These are phyloP conservation scores for Epinotia demarniana DNA, from an alignment of 2,888 invertebrate species.

Conservation along the genomic window DNA sequence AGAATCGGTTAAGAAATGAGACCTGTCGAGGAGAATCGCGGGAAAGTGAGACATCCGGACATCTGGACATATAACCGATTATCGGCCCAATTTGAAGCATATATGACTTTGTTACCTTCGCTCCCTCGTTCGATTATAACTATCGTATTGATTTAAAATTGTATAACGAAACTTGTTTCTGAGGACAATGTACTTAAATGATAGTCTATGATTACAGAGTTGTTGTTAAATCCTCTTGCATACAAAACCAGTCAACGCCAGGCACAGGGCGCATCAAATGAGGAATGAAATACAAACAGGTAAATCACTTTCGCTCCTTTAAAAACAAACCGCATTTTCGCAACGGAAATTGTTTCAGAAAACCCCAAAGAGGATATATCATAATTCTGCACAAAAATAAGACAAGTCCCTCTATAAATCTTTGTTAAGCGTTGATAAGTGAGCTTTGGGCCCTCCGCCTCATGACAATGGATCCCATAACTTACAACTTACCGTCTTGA, in stretches of 20 bases:
- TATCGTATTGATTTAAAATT: too few species aligned
- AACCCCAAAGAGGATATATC: conserved; percentile 51
- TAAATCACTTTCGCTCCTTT: conserved; percentile 16
- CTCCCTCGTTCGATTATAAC: too few species aligned
- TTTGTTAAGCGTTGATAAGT: conserved; percentile 69
- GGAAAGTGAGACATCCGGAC: too few species aligned
- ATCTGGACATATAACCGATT: too few species aligned
- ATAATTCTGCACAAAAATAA: conserved; percentile 55
- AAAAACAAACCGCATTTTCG: conserved; percentile 34
- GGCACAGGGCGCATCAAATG: background rate
- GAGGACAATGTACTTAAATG: too few species aligned
- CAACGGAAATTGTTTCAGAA: conserved; percentile 46
- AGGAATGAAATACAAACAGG: conserved; percentile 11
- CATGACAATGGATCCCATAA: conserved; percentile 64
- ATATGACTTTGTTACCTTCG: too few species aligned
- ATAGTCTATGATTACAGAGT: too few species aligned
- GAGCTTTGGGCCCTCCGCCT: conserved; percentile 58
- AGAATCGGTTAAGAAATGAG: too few species aligned
- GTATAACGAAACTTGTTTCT: too few species aligned
- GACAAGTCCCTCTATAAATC: conserved; percentile 63
- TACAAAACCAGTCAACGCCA: background rate
- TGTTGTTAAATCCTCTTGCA: background rate
- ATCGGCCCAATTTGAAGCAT: too few species aligned
- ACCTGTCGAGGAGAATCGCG: too few species aligned
- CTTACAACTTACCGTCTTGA: conserved; percentile 67